Conservation (phyloP, 2,797 vertebrate species). For the Pseudotriccus pelzelni region DNA sequence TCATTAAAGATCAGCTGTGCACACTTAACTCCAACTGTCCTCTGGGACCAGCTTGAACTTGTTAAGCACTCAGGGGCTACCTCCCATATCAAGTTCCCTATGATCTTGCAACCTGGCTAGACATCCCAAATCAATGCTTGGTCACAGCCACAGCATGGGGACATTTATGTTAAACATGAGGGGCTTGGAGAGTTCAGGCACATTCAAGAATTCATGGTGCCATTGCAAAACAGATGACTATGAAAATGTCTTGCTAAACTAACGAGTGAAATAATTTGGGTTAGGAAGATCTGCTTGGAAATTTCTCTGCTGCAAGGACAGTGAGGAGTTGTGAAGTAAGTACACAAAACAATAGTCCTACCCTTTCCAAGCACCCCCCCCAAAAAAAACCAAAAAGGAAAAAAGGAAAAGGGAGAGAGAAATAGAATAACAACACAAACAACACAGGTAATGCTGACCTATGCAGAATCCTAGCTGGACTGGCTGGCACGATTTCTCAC, state of each 20-base stretch:
- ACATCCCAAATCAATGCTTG: neutral
- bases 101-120: neutral
- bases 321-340: neutral
- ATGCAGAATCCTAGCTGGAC: neutral
- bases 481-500: neutral
- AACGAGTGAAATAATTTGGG: neutral
- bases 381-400: too few relatives aligned
- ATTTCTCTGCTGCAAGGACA: neutral
- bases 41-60: neutral
- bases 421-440: neutral
- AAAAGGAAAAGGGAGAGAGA: neutral
- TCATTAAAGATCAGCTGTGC: neutral
- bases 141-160: neutral
- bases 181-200: neutral
- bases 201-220: neutral
- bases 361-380: fast-evolving
- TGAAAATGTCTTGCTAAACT: neutral
- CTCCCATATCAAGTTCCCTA: neutral
- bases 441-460: neutral
- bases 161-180: neutral
- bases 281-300: neutral
- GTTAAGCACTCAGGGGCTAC: neutral
- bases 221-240: neutral
- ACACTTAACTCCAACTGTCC: neutral
- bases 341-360: neutral